phyloP scores from a whole-genome alignment of 1,140 invertebrate species.

The Microplitis demolitor region DNA sequence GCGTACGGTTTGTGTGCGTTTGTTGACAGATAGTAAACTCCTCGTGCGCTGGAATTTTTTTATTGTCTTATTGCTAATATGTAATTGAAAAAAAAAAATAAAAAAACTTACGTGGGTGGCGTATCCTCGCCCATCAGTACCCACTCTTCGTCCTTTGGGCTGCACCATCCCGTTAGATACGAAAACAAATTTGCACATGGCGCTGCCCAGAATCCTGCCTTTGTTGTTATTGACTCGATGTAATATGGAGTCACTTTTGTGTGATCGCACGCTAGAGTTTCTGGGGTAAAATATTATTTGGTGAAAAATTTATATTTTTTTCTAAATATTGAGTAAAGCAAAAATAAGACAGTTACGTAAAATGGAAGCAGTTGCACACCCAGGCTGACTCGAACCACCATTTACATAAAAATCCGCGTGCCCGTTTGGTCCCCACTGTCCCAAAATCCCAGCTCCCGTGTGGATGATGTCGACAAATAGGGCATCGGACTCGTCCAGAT shows the following conservation, averaged over 20 bases:
- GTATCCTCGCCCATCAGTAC: conserved; percentile 84
- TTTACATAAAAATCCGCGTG: conserved; percentile 92
- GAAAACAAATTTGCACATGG: conserved; percentile 80
- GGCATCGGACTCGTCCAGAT: conserved; percentile 83
- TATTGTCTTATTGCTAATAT: too few relatives aligned
- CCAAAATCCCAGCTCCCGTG: conserved; percentile 83
- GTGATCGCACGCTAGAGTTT: conserved; percentile 84
- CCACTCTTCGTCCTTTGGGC: conserved; percentile 75
- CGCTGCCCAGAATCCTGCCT: conserved; percentile 79
- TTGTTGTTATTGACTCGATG: conserved; percentile 82
- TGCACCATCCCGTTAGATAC: conserved; percentile 81
- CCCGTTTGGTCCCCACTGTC: conserved; percentile 84
- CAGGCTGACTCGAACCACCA: conserved; percentile 85
- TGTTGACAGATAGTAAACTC: conserved; percentile 83
- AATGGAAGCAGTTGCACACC: conserved; percentile 77
- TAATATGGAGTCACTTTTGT: conserved; percentile 88
- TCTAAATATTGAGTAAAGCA: background rate
- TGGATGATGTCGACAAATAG: conserved; percentile 88
- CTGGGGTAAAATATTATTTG: conserved; percentile 57
- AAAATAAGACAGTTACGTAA: conserved; percentile 65
- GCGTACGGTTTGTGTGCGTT: conserved; percentile 84
- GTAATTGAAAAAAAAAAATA: background rate
- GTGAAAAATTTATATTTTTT: conserved; percentile 2
- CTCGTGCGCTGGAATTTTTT: conserved; percentile 68
- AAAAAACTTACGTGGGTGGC: conserved; percentile 67